Evolutionary conservation across 2,113 vertebrate species (phyloP).

Genomic region (Procavia capensis): DNA sequence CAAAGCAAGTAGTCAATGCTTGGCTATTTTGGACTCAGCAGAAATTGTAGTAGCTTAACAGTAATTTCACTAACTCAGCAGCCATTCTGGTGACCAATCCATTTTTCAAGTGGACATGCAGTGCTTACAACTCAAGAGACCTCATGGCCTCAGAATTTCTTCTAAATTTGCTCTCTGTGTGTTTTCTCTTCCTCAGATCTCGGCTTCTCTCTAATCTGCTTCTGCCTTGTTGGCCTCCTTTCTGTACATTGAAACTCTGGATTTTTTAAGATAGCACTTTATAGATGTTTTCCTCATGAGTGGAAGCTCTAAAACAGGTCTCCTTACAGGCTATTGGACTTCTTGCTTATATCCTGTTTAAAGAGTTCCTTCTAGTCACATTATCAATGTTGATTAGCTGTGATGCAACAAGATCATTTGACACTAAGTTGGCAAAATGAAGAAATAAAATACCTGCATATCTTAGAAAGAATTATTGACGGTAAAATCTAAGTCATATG

Average conservation of each 20-base stretch:
- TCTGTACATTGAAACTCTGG: background rate
- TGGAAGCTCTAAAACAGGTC: background rate
- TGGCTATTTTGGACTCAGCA: conserved; percentile 3
- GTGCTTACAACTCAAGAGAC: background rate
- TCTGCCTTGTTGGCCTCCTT: background rate
- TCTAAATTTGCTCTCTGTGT: background rate
- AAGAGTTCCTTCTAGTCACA: background rate
- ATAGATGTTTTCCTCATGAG: background rate
- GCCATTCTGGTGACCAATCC: background rate
- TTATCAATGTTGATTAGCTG: background rate
- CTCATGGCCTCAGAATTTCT: background rate
- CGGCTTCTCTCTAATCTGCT: background rate
- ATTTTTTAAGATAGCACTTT: background rate
- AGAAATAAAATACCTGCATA: background rate
- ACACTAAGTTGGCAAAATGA: background rate
- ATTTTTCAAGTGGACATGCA: conserved; percentile 25
- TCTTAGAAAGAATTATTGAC: background rate
- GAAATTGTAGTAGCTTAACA: background rate
- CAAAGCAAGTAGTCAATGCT: background rate
- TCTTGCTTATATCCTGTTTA: background rate
- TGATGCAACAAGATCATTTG: background rate
- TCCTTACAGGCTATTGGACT: background rate
- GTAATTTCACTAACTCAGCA: conserved; percentile 54
- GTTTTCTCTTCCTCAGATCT: background rate
- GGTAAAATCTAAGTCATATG: background rate